Evolutionary conservation across 2,888 invertebrate species (phyloP).

Genomic region (Dysmachus trigonus): DNA sequence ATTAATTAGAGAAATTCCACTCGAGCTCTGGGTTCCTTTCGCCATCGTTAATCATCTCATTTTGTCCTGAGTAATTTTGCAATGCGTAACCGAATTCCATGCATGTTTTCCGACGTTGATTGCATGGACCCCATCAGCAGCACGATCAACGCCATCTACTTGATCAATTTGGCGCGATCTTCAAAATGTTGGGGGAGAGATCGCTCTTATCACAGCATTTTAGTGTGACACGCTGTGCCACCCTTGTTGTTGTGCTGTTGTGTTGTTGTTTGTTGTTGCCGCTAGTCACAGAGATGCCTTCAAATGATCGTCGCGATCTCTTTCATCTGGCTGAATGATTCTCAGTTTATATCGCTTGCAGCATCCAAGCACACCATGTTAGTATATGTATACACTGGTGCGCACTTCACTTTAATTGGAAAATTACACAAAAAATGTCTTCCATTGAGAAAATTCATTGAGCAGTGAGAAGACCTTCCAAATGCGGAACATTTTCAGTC

Average conservation of each 20-base stretch:
- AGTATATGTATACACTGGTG: conserved; percentile 12
- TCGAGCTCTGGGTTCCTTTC: not conserved
- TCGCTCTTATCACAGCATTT: not conserved
- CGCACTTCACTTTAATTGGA: conserved; percentile 31
- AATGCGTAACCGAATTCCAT: not conserved
- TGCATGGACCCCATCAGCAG: not conserved
- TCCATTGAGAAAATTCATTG: conserved; percentile 39
- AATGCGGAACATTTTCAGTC: conserved; percentile 30
- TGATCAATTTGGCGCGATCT: not conserved
- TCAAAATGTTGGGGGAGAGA: not conserved
- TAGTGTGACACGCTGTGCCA: not conserved
- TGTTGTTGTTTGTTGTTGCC: not conserved
- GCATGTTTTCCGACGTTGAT: not conserved
- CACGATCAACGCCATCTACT: not conserved
- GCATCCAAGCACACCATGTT: not conserved
- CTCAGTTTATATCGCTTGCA: not conserved
- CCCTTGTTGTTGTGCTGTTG: not conserved
- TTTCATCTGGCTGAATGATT: not conserved
- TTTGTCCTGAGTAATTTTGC: not conserved
- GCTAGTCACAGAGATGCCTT: not conserved
- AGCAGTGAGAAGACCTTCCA: conserved; percentile 12
- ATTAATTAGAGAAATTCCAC: not conserved
- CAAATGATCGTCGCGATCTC: not conserved
- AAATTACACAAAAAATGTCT: conserved; percentile 32
- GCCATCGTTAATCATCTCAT: not conserved